Conservation (phyloP, 2,797 vertebrate genomes). For the Huso huso region DNA sequence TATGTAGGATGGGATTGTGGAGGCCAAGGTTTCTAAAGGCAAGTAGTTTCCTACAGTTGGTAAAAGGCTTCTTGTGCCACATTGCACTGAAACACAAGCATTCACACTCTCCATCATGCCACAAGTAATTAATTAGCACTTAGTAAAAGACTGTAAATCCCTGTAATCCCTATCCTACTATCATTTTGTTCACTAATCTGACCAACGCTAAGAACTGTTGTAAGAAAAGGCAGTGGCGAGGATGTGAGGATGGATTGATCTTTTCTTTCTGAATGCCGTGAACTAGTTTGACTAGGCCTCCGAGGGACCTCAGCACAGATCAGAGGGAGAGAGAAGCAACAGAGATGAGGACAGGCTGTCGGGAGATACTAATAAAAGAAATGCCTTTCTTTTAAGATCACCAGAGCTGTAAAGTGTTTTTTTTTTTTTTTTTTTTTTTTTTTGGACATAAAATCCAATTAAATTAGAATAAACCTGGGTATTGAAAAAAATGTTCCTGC, state of each 20-base stretch:
- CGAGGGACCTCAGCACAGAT: background rate
- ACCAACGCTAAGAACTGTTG: conserved; percentile 28
- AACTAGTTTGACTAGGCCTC: background rate
- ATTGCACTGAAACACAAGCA: conserved; percentile 16
- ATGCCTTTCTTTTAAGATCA: too few species aligned
- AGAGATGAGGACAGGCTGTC: background rate
- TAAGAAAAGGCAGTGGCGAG: background rate
- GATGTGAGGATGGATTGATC: background rate
- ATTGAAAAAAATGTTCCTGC: too few species aligned
- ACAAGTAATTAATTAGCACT: conserved; percentile 50
- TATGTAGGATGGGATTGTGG: too few species aligned
- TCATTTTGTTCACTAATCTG: conserved; percentile 43
- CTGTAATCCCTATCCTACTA: conserved; percentile 43
- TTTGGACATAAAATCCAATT: too few species aligned
- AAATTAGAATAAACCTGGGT: too few species aligned
- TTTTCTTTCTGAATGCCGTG: conserved; percentile 1
- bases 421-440: too few species aligned
- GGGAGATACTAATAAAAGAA: background rate
- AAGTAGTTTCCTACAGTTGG: too few species aligned
- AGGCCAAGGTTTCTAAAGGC: too few species aligned
- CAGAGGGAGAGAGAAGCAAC: background rate
- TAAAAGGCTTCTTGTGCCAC: too few species aligned
- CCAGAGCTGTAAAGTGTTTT: too few species aligned
- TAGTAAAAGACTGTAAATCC: conserved; percentile 43
- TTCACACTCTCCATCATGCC: conserved; percentile 22